Evolutionary conservation across 2,888 invertebrate genomes (phyloP).

Genomic region (Parnassius glacialis): DNA sequence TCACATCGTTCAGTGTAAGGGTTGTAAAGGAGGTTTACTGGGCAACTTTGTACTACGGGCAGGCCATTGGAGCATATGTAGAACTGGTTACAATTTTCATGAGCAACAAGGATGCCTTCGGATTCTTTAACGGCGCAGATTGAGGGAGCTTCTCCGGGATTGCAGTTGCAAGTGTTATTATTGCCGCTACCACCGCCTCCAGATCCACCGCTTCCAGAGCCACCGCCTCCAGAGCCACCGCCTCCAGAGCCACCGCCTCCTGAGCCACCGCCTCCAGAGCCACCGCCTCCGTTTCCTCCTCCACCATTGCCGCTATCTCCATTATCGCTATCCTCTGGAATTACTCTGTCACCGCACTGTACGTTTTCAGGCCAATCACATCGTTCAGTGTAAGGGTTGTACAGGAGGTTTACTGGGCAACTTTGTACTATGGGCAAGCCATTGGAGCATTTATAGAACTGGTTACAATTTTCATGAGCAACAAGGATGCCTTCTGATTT

Average conservation of each 20-base stretch:
- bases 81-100: conserved; percentile 37
- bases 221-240: too few relatives aligned
- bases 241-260: too few relatives aligned
- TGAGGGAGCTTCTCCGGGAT: conserved; percentile 35
- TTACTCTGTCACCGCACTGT: conserved; percentile 38
- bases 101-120: conserved; percentile 25
- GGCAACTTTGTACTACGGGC: conserved; percentile 36
- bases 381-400: conserved; percentile 36
- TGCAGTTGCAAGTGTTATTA: conserved; percentile 34
- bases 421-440: conserved; percentile 34
- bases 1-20: conserved; percentile 39
- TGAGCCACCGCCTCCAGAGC: too few relatives aligned
- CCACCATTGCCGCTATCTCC: conserved; percentile 27
- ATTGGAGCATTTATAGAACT: conserved; percentile 42
- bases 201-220: neutral
- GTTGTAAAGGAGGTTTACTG: conserved; percentile 36
- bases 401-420: conserved; percentile 37
- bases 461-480: conserved; percentile 30
- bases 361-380: conserved; percentile 47
- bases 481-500: conserved; percentile 24
- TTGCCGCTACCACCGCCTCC: conserved; percentile 13
- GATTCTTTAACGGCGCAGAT: conserved; percentile 24
- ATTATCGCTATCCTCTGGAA: conserved; percentile 19
- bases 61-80: conserved; percentile 38
- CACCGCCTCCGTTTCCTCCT: too few relatives aligned